Base-by-base conservation (phyloP, 2,888 invertebrate genomes). In the Dynastes grantii region DNA sequence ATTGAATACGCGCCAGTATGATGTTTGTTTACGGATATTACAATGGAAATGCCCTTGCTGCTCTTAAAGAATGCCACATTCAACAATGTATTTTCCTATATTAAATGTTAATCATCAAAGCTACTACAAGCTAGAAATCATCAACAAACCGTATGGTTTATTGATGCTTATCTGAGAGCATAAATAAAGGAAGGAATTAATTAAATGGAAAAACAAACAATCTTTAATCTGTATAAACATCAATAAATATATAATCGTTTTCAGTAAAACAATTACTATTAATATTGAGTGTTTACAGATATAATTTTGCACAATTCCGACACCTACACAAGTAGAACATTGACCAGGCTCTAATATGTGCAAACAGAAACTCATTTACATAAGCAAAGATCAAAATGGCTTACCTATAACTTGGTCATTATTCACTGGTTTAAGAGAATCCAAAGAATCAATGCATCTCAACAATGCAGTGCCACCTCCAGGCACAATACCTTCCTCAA, bases 401-500 rank as follows among this genome's bases (percentile, higher is more conserved):
- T 83, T 83, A 88, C 89, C 89, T 77, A 87, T 88, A 65, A 87
- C 85, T 83, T 90, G 89, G 80, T 90, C 90, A 8, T 84, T 85
- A 81, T 89, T 90, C 9, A 80, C 81, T 3, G 88, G 83, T 80
- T 87, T 88, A 22, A 90, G 77, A 2, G 83, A 75, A 68, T 87
- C 87, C 67, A 90, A 84, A 78, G 86, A 87, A 64, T 82, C 79
- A 40, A 87, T 86, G 82, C 89, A 89, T 80, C 89, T 87, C 70
- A 90, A 83, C 49, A 90, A 84, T 67, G 90, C 89, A 76, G 89
- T 89, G 76, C 90, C 90, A 81, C 90, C 90, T 49, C 90, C 90
- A 64, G 90, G 87, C 22, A 90, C 90, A 79, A 90, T 89, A 73
- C 90, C 90, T 84, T 90, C 90, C 84, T 90, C 90, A 65, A 90